These are phyloP conservation scores for Buphagus erythrorhynchus DNA, from an alignment of 2,797 vertebrate species.

Conservation along the genomic window DNA sequence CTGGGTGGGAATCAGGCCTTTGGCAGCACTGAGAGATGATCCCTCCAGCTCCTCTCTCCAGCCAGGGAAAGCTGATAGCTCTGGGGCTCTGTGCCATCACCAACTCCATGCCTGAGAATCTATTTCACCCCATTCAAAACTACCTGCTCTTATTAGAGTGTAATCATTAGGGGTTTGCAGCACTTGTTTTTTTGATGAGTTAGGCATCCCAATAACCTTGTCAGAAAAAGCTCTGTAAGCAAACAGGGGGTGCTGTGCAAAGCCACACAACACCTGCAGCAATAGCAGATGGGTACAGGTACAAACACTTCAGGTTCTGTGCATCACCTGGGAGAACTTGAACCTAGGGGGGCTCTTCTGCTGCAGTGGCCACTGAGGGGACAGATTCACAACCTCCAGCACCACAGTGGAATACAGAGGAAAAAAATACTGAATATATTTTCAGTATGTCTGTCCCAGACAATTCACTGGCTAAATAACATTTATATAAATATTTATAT, in stretches of 20 bases:
- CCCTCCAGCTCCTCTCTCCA: not conserved
- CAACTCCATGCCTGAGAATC: not conserved
- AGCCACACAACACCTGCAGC: not conserved
- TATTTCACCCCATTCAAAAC: not conserved
- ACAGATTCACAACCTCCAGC: not conserved
- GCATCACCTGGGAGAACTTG: not conserved
- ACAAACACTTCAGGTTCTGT: not conserved
- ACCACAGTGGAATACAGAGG: not conserved
- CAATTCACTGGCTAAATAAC: not conserved
- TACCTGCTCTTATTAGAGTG: not conserved
- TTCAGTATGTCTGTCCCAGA: not conserved
- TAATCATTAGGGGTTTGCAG: not conserved
- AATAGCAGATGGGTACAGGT: not conserved
- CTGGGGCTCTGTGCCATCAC: rapidly evolving
- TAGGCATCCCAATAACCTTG: not conserved
- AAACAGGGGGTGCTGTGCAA: not conserved
- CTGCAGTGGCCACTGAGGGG: not conserved
- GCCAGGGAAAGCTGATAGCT: not conserved
- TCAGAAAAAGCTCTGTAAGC: not conserved
- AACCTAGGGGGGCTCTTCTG: not conserved
- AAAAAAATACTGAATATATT: not conserved
- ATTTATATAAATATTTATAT: too few species aligned
- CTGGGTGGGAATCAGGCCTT: not conserved
- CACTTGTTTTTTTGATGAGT: not conserved
- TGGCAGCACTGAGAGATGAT: not conserved